These are phyloP conservation scores for Hydriomena furcata DNA, from an alignment of 2,888 invertebrate genomes.

Conservation along the genomic window DNA sequence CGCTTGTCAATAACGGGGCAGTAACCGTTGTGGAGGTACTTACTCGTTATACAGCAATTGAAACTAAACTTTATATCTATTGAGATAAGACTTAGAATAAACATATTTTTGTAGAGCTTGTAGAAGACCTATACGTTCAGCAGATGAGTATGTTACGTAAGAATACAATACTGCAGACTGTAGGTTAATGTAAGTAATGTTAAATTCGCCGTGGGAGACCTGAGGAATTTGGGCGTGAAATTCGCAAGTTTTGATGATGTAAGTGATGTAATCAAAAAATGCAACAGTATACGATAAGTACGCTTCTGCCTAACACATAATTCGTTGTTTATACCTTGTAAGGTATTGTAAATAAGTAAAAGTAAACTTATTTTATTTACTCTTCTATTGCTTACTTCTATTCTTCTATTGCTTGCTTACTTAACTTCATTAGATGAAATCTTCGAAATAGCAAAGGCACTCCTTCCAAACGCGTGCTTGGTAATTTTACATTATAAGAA, in stretches of 20 bases:
- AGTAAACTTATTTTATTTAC: no score
- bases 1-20: slow-evolving; percentile 59
- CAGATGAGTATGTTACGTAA: slow-evolving; percentile 19
- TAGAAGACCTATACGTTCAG: background rate
- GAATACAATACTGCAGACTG: slow-evolving; percentile 3
- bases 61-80: slow-evolving; percentile 8
- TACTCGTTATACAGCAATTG: slow-evolving; percentile 1
- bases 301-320: background rate
- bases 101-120: background rate
- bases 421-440: no score
- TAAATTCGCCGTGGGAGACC: slow-evolving; percentile 16
- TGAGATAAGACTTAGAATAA: background rate
- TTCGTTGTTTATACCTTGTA: background rate
- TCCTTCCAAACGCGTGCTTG: no score
- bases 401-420: no score
- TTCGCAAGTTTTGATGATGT: slow-evolving; percentile 10
- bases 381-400: no score
- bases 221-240: slow-evolving; percentile 12
- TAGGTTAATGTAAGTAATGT: slow-evolving; percentile 13
- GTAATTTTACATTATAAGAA: no score
- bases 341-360: background rate
- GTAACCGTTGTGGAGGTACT: slow-evolving; percentile 35
- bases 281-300: background rate
- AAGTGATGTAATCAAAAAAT: slow-evolving; percentile 8
- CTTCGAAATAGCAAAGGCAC: no score